phyloP scores from a whole-genome alignment of 2,797 vertebrate genomes.

The Thalassophryne amazonica region DNA sequence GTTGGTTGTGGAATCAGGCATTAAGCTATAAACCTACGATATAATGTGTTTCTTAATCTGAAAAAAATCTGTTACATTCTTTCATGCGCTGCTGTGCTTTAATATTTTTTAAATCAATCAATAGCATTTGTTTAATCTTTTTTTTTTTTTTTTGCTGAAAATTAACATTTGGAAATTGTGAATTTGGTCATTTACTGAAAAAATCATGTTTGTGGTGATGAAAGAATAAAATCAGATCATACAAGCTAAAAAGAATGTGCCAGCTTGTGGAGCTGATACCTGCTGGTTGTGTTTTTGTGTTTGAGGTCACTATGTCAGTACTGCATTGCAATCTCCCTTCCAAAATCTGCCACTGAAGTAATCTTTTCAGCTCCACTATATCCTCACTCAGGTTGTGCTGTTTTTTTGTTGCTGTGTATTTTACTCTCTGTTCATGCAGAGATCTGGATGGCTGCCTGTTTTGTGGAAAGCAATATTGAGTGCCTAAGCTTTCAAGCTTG shows the following conservation, averaged over 20 bases:
- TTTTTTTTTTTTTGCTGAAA: too few species aligned
- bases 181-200: too few species aligned
- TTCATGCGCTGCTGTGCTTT: too few species aligned
- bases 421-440: constrained; percentile 34
- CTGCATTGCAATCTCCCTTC: background rate
- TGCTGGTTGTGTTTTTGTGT: constrained; percentile 34
- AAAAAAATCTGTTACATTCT: too few species aligned
- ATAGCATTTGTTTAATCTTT: too few species aligned
- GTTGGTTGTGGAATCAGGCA: too few species aligned
- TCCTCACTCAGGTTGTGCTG: background rate
- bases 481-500: constrained; percentile 36
- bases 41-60: too few species aligned
- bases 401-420: constrained; percentile 25
- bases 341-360: constrained; percentile 23
- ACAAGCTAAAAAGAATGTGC: constrained; percentile 1
- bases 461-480: constrained; percentile 38
- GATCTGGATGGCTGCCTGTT: constrained; percentile 40
- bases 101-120: too few species aligned
- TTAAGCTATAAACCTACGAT: too few species aligned
- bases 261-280: constrained; percentile 1
- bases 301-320: constrained; percentile 29
- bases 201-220: background rate
- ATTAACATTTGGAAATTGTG: too few species aligned
- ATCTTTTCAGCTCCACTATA: constrained; percentile 19
- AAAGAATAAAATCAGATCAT: constrained; percentile 7